Evolutionary conservation across 2,888 invertebrate genomes (phyloP), one percentile per base, ranked within the genome.

Genomic region (Crepidodera aurea): DNA sequence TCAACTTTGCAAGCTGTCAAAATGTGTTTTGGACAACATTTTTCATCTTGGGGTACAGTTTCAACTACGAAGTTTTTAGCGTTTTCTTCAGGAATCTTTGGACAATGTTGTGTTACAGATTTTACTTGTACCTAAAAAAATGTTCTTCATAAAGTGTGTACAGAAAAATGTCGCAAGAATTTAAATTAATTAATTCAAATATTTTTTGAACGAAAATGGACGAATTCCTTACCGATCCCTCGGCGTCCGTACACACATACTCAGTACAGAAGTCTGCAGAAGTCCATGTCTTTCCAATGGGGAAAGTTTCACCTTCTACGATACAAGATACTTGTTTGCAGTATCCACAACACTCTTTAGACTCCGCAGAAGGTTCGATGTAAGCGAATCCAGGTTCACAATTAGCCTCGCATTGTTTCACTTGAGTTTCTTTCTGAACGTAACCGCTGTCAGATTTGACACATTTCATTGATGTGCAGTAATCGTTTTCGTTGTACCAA

Each of bases 181-280:
- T n/a, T n/a, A n/a, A n/a, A n/a, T n/a, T n/a, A n/a, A n/a, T n/a
- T n/a, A n/a, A n/a, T n/a, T n/a, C n/a, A n/a, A n/a, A n/a, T n/a
- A n/a, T n/a, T n/a, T n/a, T n/a, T n/a, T n/a, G n/a, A n/a, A n/a
- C n/a, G n/a, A n/a, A n/a, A n/a, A n/a, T n/a, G n/a, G n/a, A n/a
- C n/a, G 3, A 25, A 46, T 25, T 2, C 6, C 76, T 78, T 73
- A 80, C 78, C 57, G 75, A 72, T 62, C 84, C 86, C 59, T 86
- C 82, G n/a, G 80, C 69, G 10, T 83, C 77, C 3, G 83, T 73
- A 71, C 90, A 91, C 2, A 83, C 81, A 71, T 84, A 89, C 68
- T 83, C 84, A 4, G 84, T 84, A 74, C 90, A 90, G 75, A 81
- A 82, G 79, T 90, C 90, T 0, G 74, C 51, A 0, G 89, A 88